phyloP scores from a whole-genome alignment of 2,888 invertebrate genomes.

The Campaea margaritaria region DNA sequence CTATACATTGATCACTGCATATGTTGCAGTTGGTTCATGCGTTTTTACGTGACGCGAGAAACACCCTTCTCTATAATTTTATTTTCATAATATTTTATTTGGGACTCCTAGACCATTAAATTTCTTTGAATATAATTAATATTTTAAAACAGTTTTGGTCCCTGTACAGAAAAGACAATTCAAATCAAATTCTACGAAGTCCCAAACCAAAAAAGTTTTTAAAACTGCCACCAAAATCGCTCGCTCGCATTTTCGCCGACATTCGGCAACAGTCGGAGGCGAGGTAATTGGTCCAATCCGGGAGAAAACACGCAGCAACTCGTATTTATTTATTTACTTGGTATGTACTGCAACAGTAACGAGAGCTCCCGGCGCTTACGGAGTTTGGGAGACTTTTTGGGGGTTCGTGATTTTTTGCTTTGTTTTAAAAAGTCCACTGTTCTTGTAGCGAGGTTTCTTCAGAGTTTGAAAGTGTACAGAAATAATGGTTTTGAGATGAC shows the following conservation, averaged over 20 bases:
- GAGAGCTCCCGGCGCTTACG: constrained; percentile 47
- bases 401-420: constrained; percentile 21
- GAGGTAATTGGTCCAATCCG: constrained; percentile 79
- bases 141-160: not conserved
- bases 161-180: constrained; percentile 7
- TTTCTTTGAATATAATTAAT: not conserved
- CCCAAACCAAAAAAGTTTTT: constrained; percentile 1
- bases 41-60: too few species aligned
- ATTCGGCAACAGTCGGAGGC: constrained; percentile 49
- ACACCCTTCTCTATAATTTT: too few species aligned
- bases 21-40: too few species aligned
- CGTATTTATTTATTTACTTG: constrained; percentile 83
- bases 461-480: too few species aligned
- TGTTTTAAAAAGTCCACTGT: constrained; percentile 16
- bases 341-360: constrained; percentile 79
- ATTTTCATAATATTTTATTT: too few species aligned
- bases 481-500: too few species aligned
- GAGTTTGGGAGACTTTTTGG: constrained; percentile 30
- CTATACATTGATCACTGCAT: too few species aligned
- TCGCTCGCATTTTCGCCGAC: constrained; percentile 47
- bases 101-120: too few species aligned
- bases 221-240: constrained; percentile 37
- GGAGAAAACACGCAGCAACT: constrained; percentile 70
- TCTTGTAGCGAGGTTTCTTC: constrained; percentile 1
- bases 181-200: constrained; percentile 8